Conservation (phyloP, 2,888 invertebrate species). For the Dione vanillae region DNA sequence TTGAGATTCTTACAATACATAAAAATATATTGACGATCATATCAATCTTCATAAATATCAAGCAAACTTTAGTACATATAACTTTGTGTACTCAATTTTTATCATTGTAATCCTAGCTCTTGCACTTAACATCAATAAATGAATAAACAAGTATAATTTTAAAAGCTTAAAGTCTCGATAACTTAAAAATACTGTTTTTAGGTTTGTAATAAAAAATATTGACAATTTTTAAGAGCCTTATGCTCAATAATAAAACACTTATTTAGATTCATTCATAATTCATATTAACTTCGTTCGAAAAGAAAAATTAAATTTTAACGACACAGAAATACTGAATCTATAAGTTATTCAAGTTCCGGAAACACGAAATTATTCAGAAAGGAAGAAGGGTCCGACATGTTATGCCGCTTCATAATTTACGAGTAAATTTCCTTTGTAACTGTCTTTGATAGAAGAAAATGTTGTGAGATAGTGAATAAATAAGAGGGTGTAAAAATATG, state of each 20-base stretch:
- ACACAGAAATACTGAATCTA: constrained; percentile 59
- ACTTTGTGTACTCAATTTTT: no score
- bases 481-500: constrained; percentile 36
- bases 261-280: constrained; percentile 23
- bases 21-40: no score
- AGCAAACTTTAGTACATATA: no score
- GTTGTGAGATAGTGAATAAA: constrained; percentile 48
- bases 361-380: constrained; percentile 72
- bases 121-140: no score
- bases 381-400: constrained; percentile 67
- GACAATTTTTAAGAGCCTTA: no score
- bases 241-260: not conserved
- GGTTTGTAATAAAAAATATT: no score
- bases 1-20: no score
- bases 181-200: no score
- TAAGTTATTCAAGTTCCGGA: constrained; percentile 76
- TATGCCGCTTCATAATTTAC: constrained; percentile 63
- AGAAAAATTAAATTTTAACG: constrained; percentile 68
- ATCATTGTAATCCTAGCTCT: no score
- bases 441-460: constrained; percentile 38
- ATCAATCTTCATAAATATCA: no score
- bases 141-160: no score
- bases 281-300: constrained; percentile 50
- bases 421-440: constrained; percentile 49
- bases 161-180: no score